phyloP scores from a whole-genome alignment of 2,113 vertebrate genomes.

The Pomatostomus ruficeps region DNA sequence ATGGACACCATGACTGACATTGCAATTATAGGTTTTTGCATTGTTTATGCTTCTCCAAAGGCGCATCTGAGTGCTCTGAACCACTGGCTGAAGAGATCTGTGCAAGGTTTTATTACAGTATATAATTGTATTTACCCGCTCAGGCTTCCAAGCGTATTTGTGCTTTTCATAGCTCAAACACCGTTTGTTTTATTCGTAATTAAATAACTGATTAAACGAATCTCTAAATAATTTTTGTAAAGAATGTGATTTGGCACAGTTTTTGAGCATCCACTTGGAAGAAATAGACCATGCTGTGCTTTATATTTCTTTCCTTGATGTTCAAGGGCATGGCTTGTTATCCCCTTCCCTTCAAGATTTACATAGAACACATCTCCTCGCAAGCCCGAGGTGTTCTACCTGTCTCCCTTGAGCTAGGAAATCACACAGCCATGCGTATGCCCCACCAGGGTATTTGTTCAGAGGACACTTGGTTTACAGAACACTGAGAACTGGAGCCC shows the following conservation, averaged over 20 bases:
- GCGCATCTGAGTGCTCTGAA: conserved; percentile 52
- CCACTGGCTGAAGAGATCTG: conserved; percentile 31
- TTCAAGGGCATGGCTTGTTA: not conserved
- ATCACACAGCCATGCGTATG: not conserved
- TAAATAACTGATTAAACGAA: conserved; percentile 61
- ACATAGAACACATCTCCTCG: not conserved
- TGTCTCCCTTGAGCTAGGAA: not conserved
- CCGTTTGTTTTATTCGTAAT: conserved; percentile 49
- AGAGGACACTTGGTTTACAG: not conserved
- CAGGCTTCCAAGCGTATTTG: conserved; percentile 12
- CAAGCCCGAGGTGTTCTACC: not conserved
- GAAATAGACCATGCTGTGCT: not conserved
- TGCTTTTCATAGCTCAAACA: conserved; percentile 2
- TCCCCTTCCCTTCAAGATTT: not conserved
- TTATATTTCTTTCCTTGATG: not conserved
- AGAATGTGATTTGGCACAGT: not conserved
- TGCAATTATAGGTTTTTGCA: conserved; percentile 76
- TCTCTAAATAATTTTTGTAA: conserved; percentile 23
- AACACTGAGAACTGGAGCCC: not conserved
- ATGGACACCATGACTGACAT: conserved; percentile 72
- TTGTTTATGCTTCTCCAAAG: conserved; percentile 72
- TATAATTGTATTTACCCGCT: conserved; percentile 57
- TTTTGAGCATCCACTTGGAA: not conserved
- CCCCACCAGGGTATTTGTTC: not conserved
- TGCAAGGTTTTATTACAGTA: conserved; percentile 52